Conservation (phyloP, 2,888 invertebrate genomes). For the Amphipoea oculea region DNA sequence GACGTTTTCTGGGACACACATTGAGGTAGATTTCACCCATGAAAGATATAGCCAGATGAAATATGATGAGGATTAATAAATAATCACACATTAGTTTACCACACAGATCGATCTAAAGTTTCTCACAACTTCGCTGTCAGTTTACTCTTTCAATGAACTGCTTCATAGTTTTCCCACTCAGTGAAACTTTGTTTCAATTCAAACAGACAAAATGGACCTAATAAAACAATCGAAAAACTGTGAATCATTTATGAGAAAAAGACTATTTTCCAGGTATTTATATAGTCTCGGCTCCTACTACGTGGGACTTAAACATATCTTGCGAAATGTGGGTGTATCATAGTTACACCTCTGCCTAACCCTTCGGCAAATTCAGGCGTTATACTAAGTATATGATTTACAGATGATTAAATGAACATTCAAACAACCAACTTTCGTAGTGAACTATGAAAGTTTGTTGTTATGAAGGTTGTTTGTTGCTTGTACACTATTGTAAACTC, state of each 20-base stretch:
- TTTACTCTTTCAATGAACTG: conserved; percentile 31
- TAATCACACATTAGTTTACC: background rate
- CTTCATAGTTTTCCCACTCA: conserved; percentile 16
- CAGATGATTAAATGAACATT: background rate
- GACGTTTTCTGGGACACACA: background rate
- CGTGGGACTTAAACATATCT: background rate
- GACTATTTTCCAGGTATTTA: background rate
- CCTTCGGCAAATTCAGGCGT: background rate
- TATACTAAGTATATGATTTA: background rate
- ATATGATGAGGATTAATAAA: background rate
- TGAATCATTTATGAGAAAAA: background rate
- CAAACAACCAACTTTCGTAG: background rate
- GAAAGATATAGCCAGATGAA: background rate
- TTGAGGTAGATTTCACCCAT: background rate
- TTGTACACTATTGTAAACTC: background rate
- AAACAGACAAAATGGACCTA: background rate
- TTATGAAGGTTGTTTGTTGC: background rate
- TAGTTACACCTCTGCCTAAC: background rate
- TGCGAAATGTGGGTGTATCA: too few relatives aligned
- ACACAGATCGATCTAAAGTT: conserved; percentile 27
- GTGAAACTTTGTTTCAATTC: conserved; percentile 22
- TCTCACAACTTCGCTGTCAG: conserved; percentile 14
- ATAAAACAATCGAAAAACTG: conserved; percentile 1
- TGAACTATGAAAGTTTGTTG: background rate
- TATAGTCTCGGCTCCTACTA: background rate